Evolutionary conservation across 2,888 invertebrate genomes (phyloP).

Genomic region (Pemphredon lugubris): DNA sequence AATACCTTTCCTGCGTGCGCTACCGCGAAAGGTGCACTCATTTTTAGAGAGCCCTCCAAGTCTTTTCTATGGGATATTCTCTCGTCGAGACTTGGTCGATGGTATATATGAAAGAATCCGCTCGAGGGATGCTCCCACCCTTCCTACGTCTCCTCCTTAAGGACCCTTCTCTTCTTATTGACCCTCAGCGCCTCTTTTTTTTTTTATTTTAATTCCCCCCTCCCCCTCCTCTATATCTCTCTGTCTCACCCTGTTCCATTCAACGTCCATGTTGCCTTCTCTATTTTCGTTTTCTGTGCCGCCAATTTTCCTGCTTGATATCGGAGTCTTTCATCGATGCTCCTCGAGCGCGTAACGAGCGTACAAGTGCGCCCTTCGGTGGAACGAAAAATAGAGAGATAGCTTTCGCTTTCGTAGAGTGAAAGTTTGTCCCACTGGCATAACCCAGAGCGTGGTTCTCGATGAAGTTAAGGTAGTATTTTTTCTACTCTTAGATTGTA

Average conservation of each 20-base stretch:
- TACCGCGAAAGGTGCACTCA: constrained; percentile 54
- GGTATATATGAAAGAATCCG: constrained; percentile 52
- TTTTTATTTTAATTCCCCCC: constrained; percentile 14
- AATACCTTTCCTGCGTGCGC: constrained; percentile 52
- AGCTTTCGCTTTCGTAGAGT: constrained; percentile 15
- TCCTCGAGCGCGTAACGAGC: constrained; percentile 48
- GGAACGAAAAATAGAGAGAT: constrained; percentile 1
- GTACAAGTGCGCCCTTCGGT: constrained; percentile 11
- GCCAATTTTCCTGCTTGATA: constrained; percentile 32
- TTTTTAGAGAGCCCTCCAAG: constrained; percentile 59
- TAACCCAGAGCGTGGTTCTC: too few relatives aligned
- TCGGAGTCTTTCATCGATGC: constrained; percentile 48
- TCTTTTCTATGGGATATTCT: constrained; percentile 60
- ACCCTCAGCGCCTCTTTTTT: constrained; percentile 33
- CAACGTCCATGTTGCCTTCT: background rate
- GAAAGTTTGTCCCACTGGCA: background rate
- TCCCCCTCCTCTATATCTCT: constrained; percentile 17
- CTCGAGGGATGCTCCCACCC: constrained; percentile 21
- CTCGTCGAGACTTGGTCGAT: constrained; percentile 47
- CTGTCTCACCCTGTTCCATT: constrained; percentile 16
- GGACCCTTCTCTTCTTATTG: constrained; percentile 48
- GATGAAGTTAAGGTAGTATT: too few relatives aligned
- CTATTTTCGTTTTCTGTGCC: constrained; percentile 13
- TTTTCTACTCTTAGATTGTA: too few relatives aligned
- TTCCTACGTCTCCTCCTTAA: constrained; percentile 30